These are phyloP conservation scores for Philaenus spumarius DNA, from an alignment of 1,140 invertebrate species.

Conservation along the genomic window DNA sequence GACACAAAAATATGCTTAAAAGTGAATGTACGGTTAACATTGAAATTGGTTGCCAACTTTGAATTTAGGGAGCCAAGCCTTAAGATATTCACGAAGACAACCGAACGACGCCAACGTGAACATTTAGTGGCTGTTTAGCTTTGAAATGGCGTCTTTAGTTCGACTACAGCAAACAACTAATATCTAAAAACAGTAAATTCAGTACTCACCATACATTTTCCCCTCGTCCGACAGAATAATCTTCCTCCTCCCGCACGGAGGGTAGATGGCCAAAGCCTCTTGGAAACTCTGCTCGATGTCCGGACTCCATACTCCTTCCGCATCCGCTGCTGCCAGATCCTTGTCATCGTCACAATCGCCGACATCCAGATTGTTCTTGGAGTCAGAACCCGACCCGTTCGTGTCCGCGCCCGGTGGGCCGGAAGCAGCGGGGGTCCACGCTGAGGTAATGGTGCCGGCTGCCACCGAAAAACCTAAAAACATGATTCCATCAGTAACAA, in stretches of 20 bases:
- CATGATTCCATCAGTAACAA: conserved; percentile 4
- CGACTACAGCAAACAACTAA: no score
- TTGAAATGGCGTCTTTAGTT: no score
- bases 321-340: conserved; percentile 86
- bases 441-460: conserved; percentile 79
- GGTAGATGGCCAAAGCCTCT: conserved; percentile 98
- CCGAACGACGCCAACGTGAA: no score
- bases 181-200: no score
- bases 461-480: conserved; percentile 58
- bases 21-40: no score
- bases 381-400: conserved; percentile 50
- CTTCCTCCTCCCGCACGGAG: conserved; percentile 97
- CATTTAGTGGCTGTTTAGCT: no score
- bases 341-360: conserved; percentile 81
- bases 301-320: conserved; percentile 99
- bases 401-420: conserved; percentile 55
- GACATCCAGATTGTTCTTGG: conserved; percentile 59
- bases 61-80: no score
- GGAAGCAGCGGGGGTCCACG: conserved; percentile 72
- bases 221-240: conserved; percentile 99
- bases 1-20: no score
- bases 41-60: no score
- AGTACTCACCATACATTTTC: conserved; percentile 99
- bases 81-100: no score
- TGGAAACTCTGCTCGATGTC: conserved; percentile 99